Evolutionary conservation across 92 coral and sea anemone species (phyloP).

Genomic region (Zoanthus gigantus): DNA sequence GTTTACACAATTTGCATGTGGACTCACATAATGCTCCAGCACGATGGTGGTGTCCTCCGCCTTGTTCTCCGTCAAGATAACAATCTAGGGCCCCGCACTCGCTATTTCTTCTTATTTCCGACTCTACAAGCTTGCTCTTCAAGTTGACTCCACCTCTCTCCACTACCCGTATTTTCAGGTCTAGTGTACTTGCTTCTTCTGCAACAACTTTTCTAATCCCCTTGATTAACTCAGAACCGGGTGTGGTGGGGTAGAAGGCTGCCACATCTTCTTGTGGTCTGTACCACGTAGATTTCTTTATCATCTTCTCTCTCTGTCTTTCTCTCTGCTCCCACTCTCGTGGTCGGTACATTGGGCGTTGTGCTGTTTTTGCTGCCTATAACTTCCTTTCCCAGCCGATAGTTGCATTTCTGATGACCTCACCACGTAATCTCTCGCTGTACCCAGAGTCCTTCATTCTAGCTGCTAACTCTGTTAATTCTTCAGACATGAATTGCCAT

Average conservation of each 20-base stretch:
- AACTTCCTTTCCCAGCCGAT: conserved; percentile 6
- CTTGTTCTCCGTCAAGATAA: too few species aligned
- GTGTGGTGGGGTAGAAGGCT: conserved; percentile 18
- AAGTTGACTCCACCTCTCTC: too few species aligned
- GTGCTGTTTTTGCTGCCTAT: not conserved
- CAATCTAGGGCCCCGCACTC: too few species aligned
- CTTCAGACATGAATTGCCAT: conserved; percentile 1
- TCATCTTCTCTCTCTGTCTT: not conserved
- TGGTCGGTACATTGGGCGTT: conserved; percentile 13
- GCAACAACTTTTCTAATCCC: not conserved
- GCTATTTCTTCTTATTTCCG: too few species aligned
- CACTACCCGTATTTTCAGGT: too few species aligned
- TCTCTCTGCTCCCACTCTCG: conserved; percentile 17
- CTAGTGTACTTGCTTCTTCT: too few species aligned
- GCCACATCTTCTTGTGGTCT: conserved; percentile 10
- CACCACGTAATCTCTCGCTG: conserved; percentile 24
- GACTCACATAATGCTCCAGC: too few species aligned
- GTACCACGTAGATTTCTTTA: not conserved
- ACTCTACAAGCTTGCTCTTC: too few species aligned
- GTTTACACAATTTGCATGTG: too few species aligned
- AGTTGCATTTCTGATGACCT: conserved; percentile 22
- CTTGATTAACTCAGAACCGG: not conserved
- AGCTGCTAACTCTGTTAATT: not conserved
- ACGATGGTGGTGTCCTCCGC: too few species aligned
- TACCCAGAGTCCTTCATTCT: conserved; percentile 15